Base-by-base conservation (phyloP, 2,888 invertebrate species). In the Dione juno region DNA sequence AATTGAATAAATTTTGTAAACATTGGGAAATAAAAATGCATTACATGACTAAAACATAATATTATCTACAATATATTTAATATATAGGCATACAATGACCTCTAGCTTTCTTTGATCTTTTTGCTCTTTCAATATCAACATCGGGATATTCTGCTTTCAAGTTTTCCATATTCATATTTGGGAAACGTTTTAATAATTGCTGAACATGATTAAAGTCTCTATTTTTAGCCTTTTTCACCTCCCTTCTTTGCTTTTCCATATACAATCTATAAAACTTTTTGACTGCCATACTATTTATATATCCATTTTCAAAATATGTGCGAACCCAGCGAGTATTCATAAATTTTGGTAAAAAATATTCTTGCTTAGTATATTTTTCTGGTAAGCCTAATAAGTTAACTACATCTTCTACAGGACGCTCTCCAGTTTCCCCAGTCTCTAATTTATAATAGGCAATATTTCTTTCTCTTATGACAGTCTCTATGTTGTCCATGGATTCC, bases 401-500 rank as follows among this genome's bases (percentile, higher is more conserved):
- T 19, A 94, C 94, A 73, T 95, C 81, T 81, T 94, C 93, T 1
- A 94, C 93, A 3, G 97, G 96, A 52, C 96, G 93, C 85, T 98
- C 97, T 3, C 97, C 98, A 70, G 94, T 95, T 82, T 96, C 95
- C 0, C 98, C 98, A 8, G 97, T 98, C 94, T 99, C 99, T 66
- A 99, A 90, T 77, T 96, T 84, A 85, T 96, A 96, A 88, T 97
- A 98, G 0, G 99, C 99, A 76, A 94, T 91, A 85, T 99, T 98
- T 75, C 99, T 94, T 90, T 99, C 99, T 68, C 97, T 94, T 0
- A 99, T 95, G 0, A 99, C 98, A 19, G 93, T 92, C 88, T 99
- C 97, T 70, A 99, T 92, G 86, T 99, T 98, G 74, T 95, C 94
- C 99, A 99, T 99, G 19, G 99, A 98, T 78, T 97, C 97, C 83